phyloP scores from a whole-genome alignment of 2,888 invertebrate genomes.

The Synergus laeviventris region DNA sequence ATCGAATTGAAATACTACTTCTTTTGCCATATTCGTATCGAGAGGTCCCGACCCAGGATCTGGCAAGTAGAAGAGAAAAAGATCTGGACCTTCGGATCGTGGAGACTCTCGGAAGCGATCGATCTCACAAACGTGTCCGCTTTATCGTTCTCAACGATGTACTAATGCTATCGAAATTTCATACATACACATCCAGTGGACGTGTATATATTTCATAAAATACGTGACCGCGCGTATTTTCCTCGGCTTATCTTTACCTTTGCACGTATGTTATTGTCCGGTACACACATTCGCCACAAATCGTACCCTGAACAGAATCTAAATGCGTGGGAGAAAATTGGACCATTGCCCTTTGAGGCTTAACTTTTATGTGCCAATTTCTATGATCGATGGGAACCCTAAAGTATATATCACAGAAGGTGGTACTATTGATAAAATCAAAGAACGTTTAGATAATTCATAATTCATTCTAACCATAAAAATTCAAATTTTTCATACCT shows the following conservation, averaged over 20 bases:
- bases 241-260: slow-evolving; percentile 66
- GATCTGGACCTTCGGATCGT: slow-evolving; percentile 22
- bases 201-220: slow-evolving; percentile 66
- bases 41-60: slow-evolving; percentile 20
- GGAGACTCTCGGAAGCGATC: slow-evolving; percentile 43
- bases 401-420: too few relatives aligned
- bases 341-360: slow-evolving; percentile 31
- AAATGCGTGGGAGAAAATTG: slow-evolving; percentile 44
- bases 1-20: slow-evolving; percentile 31
- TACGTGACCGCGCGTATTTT: slow-evolving; percentile 72
- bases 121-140: slow-evolving; percentile 44
- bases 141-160: slow-evolving; percentile 49
- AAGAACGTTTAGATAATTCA: not conserved
- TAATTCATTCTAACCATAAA: not conserved
- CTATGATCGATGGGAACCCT: not conserved
- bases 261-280: slow-evolving; percentile 61
- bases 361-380: slow-evolving; percentile 38
- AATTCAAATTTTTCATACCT: not conserved
- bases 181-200: slow-evolving; percentile 46
- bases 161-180: slow-evolving; percentile 51
- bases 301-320: slow-evolving; percentile 48
- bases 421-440: not conserved
- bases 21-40: slow-evolving; percentile 12
- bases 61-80: slow-evolving; percentile 16
- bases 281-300: slow-evolving; percentile 54